Evolutionary conservation across 1,140 invertebrate genomes (phyloP), one percentile per base, ranked within the genome.

Genomic region (Bombus haemorrhoidalis): DNA sequence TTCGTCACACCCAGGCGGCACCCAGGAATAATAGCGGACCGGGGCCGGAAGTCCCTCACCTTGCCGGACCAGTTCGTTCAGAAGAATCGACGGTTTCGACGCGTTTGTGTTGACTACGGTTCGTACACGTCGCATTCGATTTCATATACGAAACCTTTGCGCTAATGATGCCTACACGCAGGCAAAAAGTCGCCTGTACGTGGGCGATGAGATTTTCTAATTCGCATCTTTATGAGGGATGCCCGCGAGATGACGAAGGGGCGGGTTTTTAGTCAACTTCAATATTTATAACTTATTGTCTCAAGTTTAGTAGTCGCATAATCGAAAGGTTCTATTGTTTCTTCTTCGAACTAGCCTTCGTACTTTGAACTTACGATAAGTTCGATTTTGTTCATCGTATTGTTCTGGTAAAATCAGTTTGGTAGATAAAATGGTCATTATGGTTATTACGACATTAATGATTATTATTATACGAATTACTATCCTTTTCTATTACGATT

Each of bases 201-300:
- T 94, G 93, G 94, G 94, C 94, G 94, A 93, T 73, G 77, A 81
- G 83, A 86, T 91, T 92, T 90, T 94, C 93, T 93, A 94, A 95
- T 93, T 90, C 91, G 69, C 25, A 41, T 57, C 62, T 73, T 83
- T 83, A 22, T 66, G 85, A 85, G 83, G 53, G 74, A 86, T 73
- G 75, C 76, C 83, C 80, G 53, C 32, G 15, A 86, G 89, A 77
- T 53, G 47, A 53, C 47, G 47, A 53, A 53, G 47, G 87, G 75
- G 85, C 87, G 87, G 86, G 87, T 85, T 86, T 90, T 62, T n/a
- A 62, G 57, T n/a, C 47, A 88, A 93, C 92, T 93, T 93, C 89
- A 94, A 95, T 94, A 95, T 95, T 94, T 94, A 94, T 94, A 94
- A 94, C 92, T 92, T 94, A 94, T 94, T 93, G 93, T 94, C 90